phyloP scores from a whole-genome alignment of 2,888 invertebrate species.

The Aphrophora alni region DNA sequence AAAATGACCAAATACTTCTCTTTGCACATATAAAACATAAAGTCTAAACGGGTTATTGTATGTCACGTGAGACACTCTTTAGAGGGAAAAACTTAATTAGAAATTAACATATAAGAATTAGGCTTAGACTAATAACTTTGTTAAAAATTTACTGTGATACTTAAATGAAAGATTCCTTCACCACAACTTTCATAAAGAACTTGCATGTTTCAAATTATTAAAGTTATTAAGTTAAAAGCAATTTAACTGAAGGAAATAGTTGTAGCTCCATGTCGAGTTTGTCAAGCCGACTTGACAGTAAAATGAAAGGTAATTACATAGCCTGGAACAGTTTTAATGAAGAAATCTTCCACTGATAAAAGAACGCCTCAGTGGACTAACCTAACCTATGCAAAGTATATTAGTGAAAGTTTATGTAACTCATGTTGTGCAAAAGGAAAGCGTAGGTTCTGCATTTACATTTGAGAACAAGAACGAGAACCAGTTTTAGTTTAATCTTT shows the following conservation, averaged over 20 bases:
- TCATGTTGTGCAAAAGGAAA: slow-evolving; percentile 4
- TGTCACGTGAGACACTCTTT: no score
- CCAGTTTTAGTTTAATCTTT: not conserved
- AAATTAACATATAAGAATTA: no score
- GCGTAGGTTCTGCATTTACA: slow-evolving; percentile 3
- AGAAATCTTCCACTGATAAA: not conserved
- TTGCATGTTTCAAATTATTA: not conserved
- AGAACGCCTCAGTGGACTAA: not conserved
- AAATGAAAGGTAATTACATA: not conserved
- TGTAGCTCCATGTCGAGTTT: not conserved
- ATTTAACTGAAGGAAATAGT: not conserved
- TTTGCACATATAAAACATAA: no score
- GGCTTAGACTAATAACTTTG: no score
- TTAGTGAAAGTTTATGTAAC: not conserved
- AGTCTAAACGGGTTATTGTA: no score
- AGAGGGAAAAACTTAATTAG: no score
- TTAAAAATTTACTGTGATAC: no score
- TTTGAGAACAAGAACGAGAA: not conserved
- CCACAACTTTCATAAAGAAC: not conserved
- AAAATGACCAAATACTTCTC: no score
- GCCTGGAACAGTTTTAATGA: not conserved
- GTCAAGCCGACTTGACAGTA: not conserved
- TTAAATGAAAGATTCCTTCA: not conserved
- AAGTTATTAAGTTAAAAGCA: not conserved
- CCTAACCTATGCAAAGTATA: not conserved